Evolutionary conservation across 2,888 invertebrate species (phyloP), one percentile per base, ranked within the genome.

Genomic region (Agrochola circellaris): DNA sequence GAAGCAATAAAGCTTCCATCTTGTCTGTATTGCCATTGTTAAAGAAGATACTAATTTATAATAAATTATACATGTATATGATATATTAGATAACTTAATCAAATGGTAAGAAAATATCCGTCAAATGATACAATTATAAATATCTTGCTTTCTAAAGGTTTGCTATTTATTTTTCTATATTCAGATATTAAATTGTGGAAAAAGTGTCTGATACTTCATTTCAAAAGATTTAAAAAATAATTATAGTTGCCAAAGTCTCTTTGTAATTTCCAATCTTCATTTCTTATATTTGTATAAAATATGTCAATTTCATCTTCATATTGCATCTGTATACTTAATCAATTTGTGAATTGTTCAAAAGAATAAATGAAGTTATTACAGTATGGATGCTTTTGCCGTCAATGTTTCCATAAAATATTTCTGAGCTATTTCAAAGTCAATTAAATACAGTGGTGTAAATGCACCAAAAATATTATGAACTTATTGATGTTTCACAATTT

Each of bases 1-100:
- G 92, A 89, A 92, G 93, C 93, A 92, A 91, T 93, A 91, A 90
- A 62, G 93, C 93, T 93, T 93, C 91, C 79, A 86, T 89, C 87
- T 88, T 87, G 88, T 82, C 73, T 87, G 81, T 90, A 85, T 88
- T 73, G 83, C 88, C 84, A 87, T 86, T 84, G 80, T 85, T 72
- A 78, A 83, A 42, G 73, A 82, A 75, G 42, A 79, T 79, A 72
- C 73, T 79, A 81, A 83, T 65, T 75, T 77, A 74, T 74, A 69
- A 77, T 83, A 70, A 62, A 66, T 74, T 79, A 65, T 74, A 64
- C 77, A 76, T 70, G 71, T 34, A 34, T 84, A 64, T 75, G 45
- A 69, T 75, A 60, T 34, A 77, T 78, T 70, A 80, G 56, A 65
- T 77, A 82, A 68, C 65, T 68, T 76, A 58, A 70, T 73, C 45